phyloP scores from a whole-genome alignment of 2,888 invertebrate species.

The Rhamnusium bicolor region DNA sequence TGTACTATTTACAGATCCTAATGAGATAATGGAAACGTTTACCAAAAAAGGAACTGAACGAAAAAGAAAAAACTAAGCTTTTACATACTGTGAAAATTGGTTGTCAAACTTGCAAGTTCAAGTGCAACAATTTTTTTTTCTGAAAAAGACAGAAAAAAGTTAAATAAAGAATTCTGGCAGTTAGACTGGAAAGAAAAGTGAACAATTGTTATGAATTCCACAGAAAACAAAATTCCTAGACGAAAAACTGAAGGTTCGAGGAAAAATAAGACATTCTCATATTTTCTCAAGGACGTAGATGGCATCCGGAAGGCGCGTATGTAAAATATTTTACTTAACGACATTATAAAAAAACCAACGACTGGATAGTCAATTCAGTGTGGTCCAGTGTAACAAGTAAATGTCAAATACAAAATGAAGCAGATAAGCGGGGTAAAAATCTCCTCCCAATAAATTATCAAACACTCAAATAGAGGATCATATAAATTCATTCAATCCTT shows the following conservation, averaged over 20 bases:
- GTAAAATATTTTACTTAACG: slow-evolving; percentile 31
- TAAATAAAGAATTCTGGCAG: not conserved
- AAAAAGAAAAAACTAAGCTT: slow-evolving; percentile 1
- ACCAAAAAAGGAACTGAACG: slow-evolving; percentile 3
- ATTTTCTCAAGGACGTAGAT: slow-evolving; percentile 31
- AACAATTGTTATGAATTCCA: not conserved
- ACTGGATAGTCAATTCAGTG: slow-evolving; percentile 36
- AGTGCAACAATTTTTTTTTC: not conserved
- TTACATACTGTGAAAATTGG: not conserved
- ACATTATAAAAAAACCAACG: slow-evolving; percentile 36
- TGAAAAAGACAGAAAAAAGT: not conserved
- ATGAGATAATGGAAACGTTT: not conserved
- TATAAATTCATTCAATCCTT: slow-evolving; percentile 38
- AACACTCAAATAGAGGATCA: slow-evolving; percentile 33
- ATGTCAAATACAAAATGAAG: slow-evolving; percentile 19
- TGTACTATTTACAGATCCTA: not conserved
- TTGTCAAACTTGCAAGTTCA: not conserved
- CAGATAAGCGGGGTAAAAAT: slow-evolving; percentile 31
- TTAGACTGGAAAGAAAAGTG: slow-evolving; percentile 4
- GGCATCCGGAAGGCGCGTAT: slow-evolving; percentile 30
- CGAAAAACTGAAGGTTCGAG: slow-evolving; percentile 5
- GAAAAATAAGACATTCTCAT: slow-evolving; percentile 18
- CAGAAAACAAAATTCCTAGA: slow-evolving; percentile 1
- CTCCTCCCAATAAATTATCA: slow-evolving; percentile 38
- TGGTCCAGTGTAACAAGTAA: slow-evolving; percentile 18